A percentile compares a stretch with the other conserved stretches of the same genome.
Evolutionary conservation across 2,797 vertebrate genomes (phyloP).

Genomic region (Etheostoma nigrum): DNA sequence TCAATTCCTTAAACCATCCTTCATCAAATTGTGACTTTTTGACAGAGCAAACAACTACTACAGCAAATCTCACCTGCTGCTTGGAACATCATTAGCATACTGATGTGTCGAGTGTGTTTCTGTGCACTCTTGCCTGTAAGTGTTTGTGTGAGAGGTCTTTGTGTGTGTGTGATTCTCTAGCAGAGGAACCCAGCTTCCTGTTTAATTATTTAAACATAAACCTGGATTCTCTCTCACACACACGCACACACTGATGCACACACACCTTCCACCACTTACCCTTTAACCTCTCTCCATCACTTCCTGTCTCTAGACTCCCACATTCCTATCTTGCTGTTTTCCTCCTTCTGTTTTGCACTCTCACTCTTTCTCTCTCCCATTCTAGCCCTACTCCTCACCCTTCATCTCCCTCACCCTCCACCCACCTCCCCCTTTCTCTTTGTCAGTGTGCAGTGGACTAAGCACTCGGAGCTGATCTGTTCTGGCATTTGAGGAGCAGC

Average conservation of each 20-base stretch:
- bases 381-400: slow-evolving; percentile 31
- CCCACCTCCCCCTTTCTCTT: slow-evolving; percentile 53
- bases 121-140: slow-evolving; percentile 17
- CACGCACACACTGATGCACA: slow-evolving; percentile 27
- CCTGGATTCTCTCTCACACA: slow-evolving; percentile 43
- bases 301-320: slow-evolving; percentile 39
- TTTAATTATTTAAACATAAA: slow-evolving; percentile 77
- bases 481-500: slow-evolving; percentile 82
- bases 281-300: slow-evolving; percentile 52
- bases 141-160: slow-evolving; percentile 38
- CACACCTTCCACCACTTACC: slow-evolving; percentile 33
- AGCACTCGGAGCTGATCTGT: slow-evolving; percentile 78
- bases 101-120: slow-evolving; percentile 50
- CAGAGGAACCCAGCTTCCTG: slow-evolving; percentile 59
- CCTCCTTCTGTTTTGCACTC: slow-evolving; percentile 47
- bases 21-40: slow-evolving; percentile 37
- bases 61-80: slow-evolving; percentile 10
- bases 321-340: slow-evolving; percentile 30
- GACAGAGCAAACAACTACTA: slow-evolving; percentile 14
- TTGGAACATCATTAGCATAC: slow-evolving; percentile 49
- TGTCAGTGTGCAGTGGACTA: slow-evolving; percentile 81
- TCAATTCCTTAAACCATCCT: slow-evolving; percentile 7
- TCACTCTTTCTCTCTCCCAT: slow-evolving; percentile 33
- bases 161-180: slow-evolving; percentile 46
- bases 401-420: slow-evolving; percentile 19